Evolutionary conservation across 2,888 invertebrate species (phyloP).

Genomic region (Agrochola macilenta): DNA sequence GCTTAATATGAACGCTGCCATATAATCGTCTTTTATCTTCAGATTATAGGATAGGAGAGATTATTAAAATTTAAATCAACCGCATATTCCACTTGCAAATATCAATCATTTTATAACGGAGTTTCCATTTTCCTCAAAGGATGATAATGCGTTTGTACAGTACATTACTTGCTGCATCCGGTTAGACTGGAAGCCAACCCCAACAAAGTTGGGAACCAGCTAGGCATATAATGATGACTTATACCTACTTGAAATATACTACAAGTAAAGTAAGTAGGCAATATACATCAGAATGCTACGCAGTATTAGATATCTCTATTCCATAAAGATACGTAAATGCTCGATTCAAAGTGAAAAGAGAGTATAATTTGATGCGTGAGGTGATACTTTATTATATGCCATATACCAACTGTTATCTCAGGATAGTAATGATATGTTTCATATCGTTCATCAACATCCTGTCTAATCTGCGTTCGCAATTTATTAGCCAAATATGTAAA

Average conservation of each 20-base stretch:
- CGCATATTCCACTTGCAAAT: not conserved
- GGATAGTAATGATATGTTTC: not conserved
- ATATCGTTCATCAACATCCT: not conserved
- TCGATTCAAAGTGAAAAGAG: slow-evolving; percentile 17
- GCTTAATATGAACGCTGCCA: not conserved
- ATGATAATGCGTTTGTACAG: not conserved
- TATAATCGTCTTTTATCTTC: not conserved
- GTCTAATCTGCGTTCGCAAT: no score
- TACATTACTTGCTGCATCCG: not conserved
- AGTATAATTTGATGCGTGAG: not conserved
- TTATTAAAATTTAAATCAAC: slow-evolving; percentile 2
- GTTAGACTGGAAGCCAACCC: no score
- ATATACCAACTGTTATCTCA: not conserved
- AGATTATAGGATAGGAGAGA: not conserved
- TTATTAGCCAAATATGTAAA: no score
- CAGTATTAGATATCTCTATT: not conserved
- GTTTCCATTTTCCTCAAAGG: not conserved
- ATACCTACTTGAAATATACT: not conserved
- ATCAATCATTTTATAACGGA: not conserved
- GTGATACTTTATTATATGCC: not conserved
- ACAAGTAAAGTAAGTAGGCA: not conserved
- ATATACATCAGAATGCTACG: not conserved
- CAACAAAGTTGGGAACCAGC: no score
- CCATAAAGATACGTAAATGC: not conserved
- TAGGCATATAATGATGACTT: no score